Base-by-base conservation (phyloP, 2,113 vertebrate genomes). In the Eublepharis macularius region DNA sequence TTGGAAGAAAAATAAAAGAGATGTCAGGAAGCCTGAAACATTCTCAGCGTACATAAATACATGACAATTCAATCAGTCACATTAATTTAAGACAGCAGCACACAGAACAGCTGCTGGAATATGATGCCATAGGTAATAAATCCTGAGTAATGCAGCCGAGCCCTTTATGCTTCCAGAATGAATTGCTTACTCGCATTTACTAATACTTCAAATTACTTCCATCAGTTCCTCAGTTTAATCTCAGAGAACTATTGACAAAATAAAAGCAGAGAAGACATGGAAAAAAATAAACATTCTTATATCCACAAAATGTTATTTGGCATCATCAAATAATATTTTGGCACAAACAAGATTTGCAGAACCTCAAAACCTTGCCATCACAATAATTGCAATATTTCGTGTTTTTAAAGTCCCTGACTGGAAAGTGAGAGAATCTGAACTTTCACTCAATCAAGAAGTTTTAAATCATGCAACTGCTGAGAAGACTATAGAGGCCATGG, bases 31-130 rank as follows among this genome's bases (percentile, higher is more conserved):
- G 78, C 66, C 84, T 68, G 41, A 14, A 82, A 79, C 60, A 75
- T 75, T 86, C 83, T 85, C 49, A 65, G 49, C 39, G 75, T 34
- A 73, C 54, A 75, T 34, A 9, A 49, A 4, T 34, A 81, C 77
- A 65, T 86, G 86, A 89, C 84, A 80, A 91, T 83, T 76, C n/a
- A 65, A 88, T 73, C 74, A 77, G 92, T 29, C 29, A 17, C 17
- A 57, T 34, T 57, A 89, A 90, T 70, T 80, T 65, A 69, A 69
- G 84, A 57, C 36, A 47, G 63, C 11, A 41, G 63, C 11, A 36
- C 80, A 86, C 34, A 80, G 19, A 90, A 81, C 80, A 88, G 92
- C 80, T 77, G 91, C 73, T 65, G 12, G 87, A 83, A 86, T n/a
- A 17, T 75, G 86, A 74, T 16, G 79, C 47, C 51, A 75, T 32